phyloP scores from a whole-genome alignment of 2,888 invertebrate species.

The Pandemis heparana region DNA sequence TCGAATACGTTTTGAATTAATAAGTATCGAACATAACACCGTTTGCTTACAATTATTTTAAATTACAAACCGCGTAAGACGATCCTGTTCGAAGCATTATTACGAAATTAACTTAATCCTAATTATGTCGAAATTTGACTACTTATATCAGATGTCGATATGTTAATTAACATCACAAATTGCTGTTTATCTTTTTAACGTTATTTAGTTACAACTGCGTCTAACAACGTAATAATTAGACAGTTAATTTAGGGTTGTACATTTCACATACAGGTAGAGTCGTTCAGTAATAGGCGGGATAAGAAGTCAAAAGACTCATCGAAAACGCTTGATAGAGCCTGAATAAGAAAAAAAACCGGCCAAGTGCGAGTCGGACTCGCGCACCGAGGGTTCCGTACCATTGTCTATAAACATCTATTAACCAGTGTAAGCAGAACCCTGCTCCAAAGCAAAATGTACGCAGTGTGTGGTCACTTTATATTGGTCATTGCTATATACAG shows the following conservation, averaged over 20 bases:
- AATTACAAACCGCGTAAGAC: background rate
- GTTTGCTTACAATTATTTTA: slow-evolving; percentile 2
- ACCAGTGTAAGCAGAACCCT: too few relatives aligned
- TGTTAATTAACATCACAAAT: background rate
- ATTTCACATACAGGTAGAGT: too few relatives aligned
- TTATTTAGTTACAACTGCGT: background rate
- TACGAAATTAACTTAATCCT: slow-evolving; percentile 15
- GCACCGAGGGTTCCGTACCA: too few relatives aligned
- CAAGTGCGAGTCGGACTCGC: too few relatives aligned
- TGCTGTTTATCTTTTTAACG: background rate
- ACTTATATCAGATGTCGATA: background rate
- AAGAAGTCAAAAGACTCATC: too few relatives aligned
- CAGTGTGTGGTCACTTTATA: too few relatives aligned
- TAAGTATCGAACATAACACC: background rate
- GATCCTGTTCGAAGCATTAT: slow-evolving; percentile 14
- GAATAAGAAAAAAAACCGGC: too few relatives aligned
- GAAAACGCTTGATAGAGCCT: too few relatives aligned
- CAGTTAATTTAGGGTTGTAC: background rate
- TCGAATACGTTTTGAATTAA: background rate
- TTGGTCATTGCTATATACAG: too few relatives aligned
- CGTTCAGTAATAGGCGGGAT: too few relatives aligned
- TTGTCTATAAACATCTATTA: too few relatives aligned
- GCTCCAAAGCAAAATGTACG: too few relatives aligned
- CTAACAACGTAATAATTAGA: background rate
- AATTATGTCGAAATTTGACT: slow-evolving; percentile 16